Evolutionary conservation across 2,113 vertebrate species (phyloP).

Genomic region (Leuciscus idus): DNA sequence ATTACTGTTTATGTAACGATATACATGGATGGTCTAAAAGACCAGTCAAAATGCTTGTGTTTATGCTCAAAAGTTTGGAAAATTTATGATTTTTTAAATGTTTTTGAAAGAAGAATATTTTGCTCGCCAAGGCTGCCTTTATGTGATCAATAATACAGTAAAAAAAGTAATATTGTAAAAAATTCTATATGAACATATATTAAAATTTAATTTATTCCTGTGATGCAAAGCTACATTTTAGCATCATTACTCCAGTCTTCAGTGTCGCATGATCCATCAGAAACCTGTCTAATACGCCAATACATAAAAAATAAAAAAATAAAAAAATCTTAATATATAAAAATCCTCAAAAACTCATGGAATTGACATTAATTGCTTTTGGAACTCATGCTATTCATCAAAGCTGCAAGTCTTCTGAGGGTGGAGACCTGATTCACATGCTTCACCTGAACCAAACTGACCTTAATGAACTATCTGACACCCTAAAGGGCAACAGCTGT

Average conservation of each 20-base stretch:
- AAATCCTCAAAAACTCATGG: not conserved
- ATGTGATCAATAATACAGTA: too few relatives aligned
- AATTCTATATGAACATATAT: not conserved
- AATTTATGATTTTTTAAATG: too few relatives aligned
- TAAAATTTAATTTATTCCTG: not conserved
- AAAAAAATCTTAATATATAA: not conserved
- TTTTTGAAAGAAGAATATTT: too few relatives aligned
- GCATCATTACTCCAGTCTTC: not conserved
- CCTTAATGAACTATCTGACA: not conserved
- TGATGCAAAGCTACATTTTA: not conserved
- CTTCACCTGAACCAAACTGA: not conserved
- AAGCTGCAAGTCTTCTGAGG: not conserved
- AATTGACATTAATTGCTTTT: too few relatives aligned
- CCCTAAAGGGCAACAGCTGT: not conserved
- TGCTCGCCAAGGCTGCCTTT: too few relatives aligned
- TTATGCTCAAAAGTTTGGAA: too few relatives aligned
- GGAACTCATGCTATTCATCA: too few relatives aligned
- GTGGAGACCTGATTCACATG: not conserved
- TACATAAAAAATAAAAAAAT: too few relatives aligned
- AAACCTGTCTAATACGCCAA: not conserved
- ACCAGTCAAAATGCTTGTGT: too few relatives aligned
- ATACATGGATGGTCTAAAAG: too few relatives aligned
- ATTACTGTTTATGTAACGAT: not conserved
- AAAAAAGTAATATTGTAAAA: not conserved
- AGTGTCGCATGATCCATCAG: not conserved